These are phyloP conservation scores for Callipepla californica DNA, from an alignment of 2,113 vertebrate genomes.

Conservation along the genomic window DNA sequence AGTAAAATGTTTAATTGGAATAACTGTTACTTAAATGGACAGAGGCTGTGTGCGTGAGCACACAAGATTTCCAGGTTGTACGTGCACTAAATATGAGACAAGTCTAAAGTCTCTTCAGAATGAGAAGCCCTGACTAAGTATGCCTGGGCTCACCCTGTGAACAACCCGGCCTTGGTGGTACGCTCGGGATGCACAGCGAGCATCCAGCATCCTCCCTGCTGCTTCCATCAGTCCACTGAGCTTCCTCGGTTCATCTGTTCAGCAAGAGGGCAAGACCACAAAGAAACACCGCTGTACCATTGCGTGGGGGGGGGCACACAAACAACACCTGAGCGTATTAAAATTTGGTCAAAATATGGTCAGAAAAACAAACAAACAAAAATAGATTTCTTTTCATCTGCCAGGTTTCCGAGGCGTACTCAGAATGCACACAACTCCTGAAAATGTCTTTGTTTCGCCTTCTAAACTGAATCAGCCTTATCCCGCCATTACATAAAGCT, in stretches of 20 bases:
- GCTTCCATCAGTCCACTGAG: background rate
- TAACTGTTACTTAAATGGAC: slow-evolving; percentile 3
- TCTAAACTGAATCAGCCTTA: background rate
- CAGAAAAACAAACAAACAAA: background rate
- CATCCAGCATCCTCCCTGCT: background rate
- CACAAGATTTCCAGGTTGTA: background rate
- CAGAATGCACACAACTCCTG: background rate
- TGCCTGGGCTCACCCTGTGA: background rate
- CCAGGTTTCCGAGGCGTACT: background rate
- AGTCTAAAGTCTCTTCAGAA: background rate
- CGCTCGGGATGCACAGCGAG: background rate
- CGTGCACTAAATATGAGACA: background rate
- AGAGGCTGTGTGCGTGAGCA: background rate
- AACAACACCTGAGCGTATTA: background rate
- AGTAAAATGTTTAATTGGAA: slow-evolving; percentile 44
- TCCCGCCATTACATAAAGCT: background rate
- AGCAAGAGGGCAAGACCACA: background rate
- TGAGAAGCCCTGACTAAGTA: background rate
- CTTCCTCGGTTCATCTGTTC: background rate
- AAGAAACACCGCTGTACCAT: background rate
- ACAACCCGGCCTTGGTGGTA: background rate
- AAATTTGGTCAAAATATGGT: background rate
- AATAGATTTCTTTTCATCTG: background rate
- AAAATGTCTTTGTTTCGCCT: background rate
- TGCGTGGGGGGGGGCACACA: background rate